Evolutionary conservation across 2,888 invertebrate genomes (phyloP), one percentile per base, ranked within the genome.

Genomic region (Tiliacea citrago): DNA sequence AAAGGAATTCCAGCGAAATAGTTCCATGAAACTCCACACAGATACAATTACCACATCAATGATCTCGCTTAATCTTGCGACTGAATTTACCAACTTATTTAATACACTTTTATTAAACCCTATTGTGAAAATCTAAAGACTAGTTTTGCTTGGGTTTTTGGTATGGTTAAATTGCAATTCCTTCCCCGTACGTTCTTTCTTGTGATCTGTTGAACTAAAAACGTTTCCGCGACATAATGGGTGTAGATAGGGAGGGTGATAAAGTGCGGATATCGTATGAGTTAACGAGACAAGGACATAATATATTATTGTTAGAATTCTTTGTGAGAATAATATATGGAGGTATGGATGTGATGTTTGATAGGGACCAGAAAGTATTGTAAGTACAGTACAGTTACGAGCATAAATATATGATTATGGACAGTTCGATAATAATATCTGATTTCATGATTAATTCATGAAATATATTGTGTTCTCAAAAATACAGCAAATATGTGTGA

Each of bases 191-290:
- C 87, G 82, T 88, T 88, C 89, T 90, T 90, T 90, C 86, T 89
- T 89, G 90, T 90, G 89, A 90, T 89, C 88, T 90, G 89, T 86
- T 90, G 88, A 88, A 87, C 90, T 87, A 88, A 88, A 89, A 90
- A 87, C 85, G 86, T 84, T 90, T 89, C 88, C 89, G 88, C 79
- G 69, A 86, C 82, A 87, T 89, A 90, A 89, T 89, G 78, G 85
- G 82, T 82, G 79, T 81, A 83, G 80, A 87, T 76, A 81, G 86
- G 81, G 84, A 39, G 75, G 84, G 86, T 86, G 82, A 86, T 83
- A 88, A 84, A 87, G 82, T 81, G 80, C 78, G 83, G 85, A 85
- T 86, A 85, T 85, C 80, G 82, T 76, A 82, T 84, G 79, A 85
- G 85, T 83, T 87, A 89, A 89, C 88, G 86, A 89, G 89, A 89